Percentiles rank a stretch among this genome's conserved stretches.
Conservation (phyloP, 2,113 vertebrate species). For the Lutjanus erythropterus region DNA sequence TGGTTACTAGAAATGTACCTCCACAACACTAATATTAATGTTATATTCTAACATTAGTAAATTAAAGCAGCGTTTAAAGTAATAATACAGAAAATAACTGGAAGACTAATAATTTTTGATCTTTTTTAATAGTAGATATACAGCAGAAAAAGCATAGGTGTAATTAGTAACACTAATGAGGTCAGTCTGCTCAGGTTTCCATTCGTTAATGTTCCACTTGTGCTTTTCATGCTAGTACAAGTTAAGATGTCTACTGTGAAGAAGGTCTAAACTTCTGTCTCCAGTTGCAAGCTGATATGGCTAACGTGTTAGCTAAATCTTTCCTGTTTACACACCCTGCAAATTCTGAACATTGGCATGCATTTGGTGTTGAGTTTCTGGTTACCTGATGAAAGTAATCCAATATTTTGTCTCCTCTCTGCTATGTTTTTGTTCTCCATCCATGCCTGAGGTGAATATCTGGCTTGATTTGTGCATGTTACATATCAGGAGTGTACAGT, state of each 20-base stretch:
- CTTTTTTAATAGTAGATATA: neutral
- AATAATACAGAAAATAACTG: neutral
- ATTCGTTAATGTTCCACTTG: too few relatives aligned
- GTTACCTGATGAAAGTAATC: neutral
- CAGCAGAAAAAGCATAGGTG: neutral
- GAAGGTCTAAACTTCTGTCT: too few relatives aligned
- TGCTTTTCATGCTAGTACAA: too few relatives aligned
- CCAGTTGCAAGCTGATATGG: too few relatives aligned
- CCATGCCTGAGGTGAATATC: too few relatives aligned
- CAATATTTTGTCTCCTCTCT: neutral
- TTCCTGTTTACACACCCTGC: neutral
- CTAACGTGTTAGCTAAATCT: neutral
- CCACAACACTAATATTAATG: too few relatives aligned
- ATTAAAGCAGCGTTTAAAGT: neutral
- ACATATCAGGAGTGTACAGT: neutral
- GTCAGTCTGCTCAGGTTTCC: too few relatives aligned
- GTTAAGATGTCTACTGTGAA: too few relatives aligned
- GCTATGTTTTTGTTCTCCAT: neutral
- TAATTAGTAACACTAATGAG: constrained; percentile 4
- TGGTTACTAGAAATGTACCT: too few relatives aligned
- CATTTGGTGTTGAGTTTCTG: neutral
- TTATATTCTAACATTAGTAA: too few relatives aligned
- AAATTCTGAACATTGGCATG: too few relatives aligned
- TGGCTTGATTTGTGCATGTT: neutral
- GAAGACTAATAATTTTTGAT: too few relatives aligned